phyloP scores from a whole-genome alignment of 2,888 invertebrate species.

The Chydorus sphaericus region DNA sequence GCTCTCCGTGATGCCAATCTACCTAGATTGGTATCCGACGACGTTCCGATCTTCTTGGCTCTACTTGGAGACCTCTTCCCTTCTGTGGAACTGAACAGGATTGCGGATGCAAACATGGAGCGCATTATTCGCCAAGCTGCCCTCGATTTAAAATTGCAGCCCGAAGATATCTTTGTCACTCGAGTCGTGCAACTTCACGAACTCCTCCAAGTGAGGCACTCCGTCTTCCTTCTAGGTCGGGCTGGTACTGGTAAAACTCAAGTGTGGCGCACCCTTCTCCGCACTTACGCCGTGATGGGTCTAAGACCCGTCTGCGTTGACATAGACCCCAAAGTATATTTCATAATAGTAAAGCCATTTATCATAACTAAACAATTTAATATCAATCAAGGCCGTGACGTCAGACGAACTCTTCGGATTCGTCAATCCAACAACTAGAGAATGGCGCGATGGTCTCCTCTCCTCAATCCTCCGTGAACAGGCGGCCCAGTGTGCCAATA shows the following conservation, averaged over 20 bases:
- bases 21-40: constrained; percentile 88
- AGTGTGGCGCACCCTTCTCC: constrained; percentile 84
- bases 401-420: constrained; percentile 95
- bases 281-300: constrained; percentile 78
- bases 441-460: constrained; percentile 90
- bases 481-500: constrained; percentile 70
- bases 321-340: constrained; percentile 68
- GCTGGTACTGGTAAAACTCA: constrained; percentile 92
- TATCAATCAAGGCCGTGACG: constrained; percentile 53
- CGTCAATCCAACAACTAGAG: constrained; percentile 88
- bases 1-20: constrained; percentile 90
- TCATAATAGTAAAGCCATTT: background rate
- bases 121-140: constrained; percentile 87
- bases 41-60: constrained; percentile 92
- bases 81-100: constrained; percentile 85
- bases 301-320: constrained; percentile 81
- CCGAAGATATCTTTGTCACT: constrained; percentile 89
- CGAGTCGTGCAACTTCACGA: constrained; percentile 89
- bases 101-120: constrained; percentile 86
- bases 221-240: constrained; percentile 84
- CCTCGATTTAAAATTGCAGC: constrained; percentile 72
- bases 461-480: constrained; percentile 93
- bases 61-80: constrained; percentile 91
- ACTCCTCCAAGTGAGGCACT: constrained; percentile 85
- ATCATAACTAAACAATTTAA: background rate